Evolutionary conservation across 2,797 vertebrate genomes (phyloP).

Genomic region (Platyrinchus mystaceus): DNA sequence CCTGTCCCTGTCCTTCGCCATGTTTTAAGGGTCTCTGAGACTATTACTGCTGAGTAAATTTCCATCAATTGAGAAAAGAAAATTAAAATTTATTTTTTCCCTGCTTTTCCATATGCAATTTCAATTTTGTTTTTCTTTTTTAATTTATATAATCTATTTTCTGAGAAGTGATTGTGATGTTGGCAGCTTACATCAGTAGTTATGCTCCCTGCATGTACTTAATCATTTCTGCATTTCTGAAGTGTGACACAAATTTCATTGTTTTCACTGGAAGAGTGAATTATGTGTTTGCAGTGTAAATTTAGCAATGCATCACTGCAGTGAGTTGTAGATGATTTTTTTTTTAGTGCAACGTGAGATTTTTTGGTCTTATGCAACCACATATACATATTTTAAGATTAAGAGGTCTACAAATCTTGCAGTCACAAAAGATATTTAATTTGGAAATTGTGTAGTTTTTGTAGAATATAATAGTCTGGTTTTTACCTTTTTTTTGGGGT

Average conservation of each 20-base stretch:
- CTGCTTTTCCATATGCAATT: neutral
- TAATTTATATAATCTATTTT: neutral
- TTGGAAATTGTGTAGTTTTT: neutral
- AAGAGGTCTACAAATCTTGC: neutral
- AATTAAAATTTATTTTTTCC: neutral
- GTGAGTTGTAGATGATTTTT: neutral
- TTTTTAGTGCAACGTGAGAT: neutral
- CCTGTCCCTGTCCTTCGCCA: neutral
- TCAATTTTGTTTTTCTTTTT: neutral
- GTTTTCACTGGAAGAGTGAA: neutral
- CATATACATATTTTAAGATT: neutral
- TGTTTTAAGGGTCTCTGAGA: neutral
- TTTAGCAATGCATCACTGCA: neutral
- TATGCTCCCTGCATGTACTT: neutral
- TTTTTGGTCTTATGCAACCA: neutral
- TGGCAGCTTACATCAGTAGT: neutral
- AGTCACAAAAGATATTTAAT: neutral
- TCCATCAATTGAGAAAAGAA: neutral
- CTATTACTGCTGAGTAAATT: neutral
- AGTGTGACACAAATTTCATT: neutral
- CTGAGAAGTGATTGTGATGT: neutral
- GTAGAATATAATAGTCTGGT: neutral
- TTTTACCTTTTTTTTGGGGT: rapidly evolving
- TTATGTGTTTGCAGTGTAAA: neutral
- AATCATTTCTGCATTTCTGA: constrained; percentile 11